Conservation (phyloP, 2,113 vertebrate genomes). For the Polyodon spathula region DNA sequence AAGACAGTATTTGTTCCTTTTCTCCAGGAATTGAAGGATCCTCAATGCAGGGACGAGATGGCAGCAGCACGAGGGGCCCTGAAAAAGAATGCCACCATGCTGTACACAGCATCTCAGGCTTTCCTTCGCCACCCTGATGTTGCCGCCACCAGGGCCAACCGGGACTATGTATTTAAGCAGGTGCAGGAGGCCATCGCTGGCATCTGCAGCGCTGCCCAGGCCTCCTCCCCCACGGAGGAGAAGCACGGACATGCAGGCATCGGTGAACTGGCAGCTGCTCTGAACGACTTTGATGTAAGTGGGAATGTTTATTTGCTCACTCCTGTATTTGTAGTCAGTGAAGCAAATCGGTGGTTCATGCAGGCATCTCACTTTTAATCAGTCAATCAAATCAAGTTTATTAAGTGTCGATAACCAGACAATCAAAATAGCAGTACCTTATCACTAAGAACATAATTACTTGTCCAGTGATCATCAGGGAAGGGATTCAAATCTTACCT, state of each 20-base stretch:
- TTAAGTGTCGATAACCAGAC: too few relatives aligned
- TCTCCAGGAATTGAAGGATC: constrained; percentile 87
- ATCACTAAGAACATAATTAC: too few relatives aligned
- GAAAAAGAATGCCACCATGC: constrained; percentile 97
- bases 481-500: too few relatives aligned
- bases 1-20: neutral
- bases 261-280: constrained; percentile 87
- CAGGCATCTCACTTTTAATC: neutral
- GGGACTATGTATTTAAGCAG: constrained; percentile 97
- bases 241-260: constrained; percentile 93
- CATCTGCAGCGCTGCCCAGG: constrained; percentile 90
- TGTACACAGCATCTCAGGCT: constrained; percentile 93
- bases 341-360: too few relatives aligned
- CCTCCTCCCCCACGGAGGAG: constrained; percentile 86
- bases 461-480: too few relatives aligned
- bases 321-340: neutral
- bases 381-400: too few relatives aligned
- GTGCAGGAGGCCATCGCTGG: constrained; percentile 95
- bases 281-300: constrained; percentile 98
- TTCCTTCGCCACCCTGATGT: constrained; percentile 94
- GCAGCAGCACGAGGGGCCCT: constrained; percentile 88
- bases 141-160: constrained; percentile 87
- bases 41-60: constrained; percentile 95
- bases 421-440: too few relatives aligned
- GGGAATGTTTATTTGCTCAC: neutral